Base-by-base conservation (phyloP, 2,888 invertebrate genomes). In the Archaeoteleia sp. region DNA sequence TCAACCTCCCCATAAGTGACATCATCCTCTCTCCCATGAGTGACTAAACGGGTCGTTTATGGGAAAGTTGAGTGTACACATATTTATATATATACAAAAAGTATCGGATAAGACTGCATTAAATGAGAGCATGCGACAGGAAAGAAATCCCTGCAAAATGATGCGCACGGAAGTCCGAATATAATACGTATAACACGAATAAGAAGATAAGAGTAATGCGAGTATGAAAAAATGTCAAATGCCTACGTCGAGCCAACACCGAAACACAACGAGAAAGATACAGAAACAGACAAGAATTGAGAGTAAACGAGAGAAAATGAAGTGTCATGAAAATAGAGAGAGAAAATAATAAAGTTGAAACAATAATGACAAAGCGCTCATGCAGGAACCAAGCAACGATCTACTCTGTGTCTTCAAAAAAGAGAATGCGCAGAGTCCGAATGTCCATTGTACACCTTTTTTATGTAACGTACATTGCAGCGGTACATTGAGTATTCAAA, bases 341-440 rank as follows among this genome's bases (percentile, higher is more conserved):
- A n/a, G n/a, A n/a, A 20, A 20, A 20, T 20, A 35, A 3, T 8
- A 48, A 12, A 1, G 17, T 9, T 29, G 5, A 1, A 71, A 71
- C 66, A 68, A 46, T 4, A 20, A 20, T n/a, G n/a, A n/a, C n/a
- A 34, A 53, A 77, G 71, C 71, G 73, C 53, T 66, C 81, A 81
- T 81, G 81, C 80, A 78, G 78, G 78, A 78, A 73, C 74, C 78
- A 81, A 80, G 80, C 81, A 77, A 80, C 76, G 15, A 42, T 49
- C 23, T 23, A 40, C 14, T n/a, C 17, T 34, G 7, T 12, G 10
- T 25, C 20, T 20, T 35, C 14, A 23, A 46, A 35, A 13, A 23
- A 23, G 20, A 48, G 13, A n/a, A n/a, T 4, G 13, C 8, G n/a
- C 48, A 25, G 9, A 27, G 34, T 1, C 30, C 30, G 7, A 5